Percentiles rank a stretch among this genome's conserved stretches.
phyloP scores from a whole-genome alignment of 2,113 vertebrate genomes.

The Hemiprocne comata region DNA sequence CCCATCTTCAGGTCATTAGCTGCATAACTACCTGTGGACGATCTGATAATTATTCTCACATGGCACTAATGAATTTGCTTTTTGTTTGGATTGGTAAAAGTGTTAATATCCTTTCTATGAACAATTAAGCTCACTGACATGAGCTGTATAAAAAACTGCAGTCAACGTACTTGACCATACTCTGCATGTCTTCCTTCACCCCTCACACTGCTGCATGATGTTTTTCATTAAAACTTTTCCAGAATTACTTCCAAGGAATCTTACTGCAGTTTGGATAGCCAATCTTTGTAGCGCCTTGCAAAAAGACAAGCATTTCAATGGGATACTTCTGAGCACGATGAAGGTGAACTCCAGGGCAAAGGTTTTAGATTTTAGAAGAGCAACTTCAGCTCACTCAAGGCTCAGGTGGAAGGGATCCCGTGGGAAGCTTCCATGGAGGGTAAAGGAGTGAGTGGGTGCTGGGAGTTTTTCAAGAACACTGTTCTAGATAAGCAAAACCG shows the following conservation, averaged over 20 bases:
- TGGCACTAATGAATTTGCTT: conserved; percentile 49
- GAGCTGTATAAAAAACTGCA: not conserved
- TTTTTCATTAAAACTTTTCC: not conserved
- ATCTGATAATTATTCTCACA: not conserved
- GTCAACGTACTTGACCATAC: not conserved
- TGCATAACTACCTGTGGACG: conserved; percentile 34
- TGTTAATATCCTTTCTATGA: not conserved
- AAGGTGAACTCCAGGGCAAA: too few species aligned
- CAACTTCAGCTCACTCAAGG: too few species aligned
- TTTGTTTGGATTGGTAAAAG: not conserved
- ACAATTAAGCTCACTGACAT: not conserved
- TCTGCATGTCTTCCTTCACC: not conserved
- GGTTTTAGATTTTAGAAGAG: too few species aligned
- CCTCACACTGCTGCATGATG: not conserved
- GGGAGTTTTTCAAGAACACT: too few species aligned
- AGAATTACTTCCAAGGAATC: not conserved
- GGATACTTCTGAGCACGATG: too few species aligned
- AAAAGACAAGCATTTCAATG: not conserved
- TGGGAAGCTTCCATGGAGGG: too few species aligned
- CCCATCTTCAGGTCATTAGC: conserved; percentile 55
- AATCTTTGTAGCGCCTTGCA: not conserved
- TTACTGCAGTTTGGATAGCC: not conserved
- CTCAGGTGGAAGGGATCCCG: too few species aligned
- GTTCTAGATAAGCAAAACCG: too few species aligned
- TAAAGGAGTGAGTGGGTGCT: too few species aligned